Evolutionary conservation across 2,797 vertebrate genomes (phyloP), one percentile per base, ranked within the genome.

Genomic region (Helarctos malayanus): DNA sequence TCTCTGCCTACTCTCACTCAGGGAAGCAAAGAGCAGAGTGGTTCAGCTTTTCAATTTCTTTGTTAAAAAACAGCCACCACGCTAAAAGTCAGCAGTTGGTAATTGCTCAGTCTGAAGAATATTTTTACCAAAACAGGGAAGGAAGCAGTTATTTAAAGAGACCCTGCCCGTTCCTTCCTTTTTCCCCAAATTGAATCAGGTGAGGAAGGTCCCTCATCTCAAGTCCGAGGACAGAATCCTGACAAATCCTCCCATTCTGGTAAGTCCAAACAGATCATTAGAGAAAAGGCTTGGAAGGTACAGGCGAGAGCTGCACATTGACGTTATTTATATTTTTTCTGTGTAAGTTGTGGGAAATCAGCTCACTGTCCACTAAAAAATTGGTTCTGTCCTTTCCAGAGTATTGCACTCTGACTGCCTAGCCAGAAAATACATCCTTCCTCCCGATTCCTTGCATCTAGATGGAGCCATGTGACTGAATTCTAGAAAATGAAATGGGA

Each of bases 1-100:
- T 52, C 73, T 93, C 73, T 92, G 79, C 88, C 96, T n/a, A 9
- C 96, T 91, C 52, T 71, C 75, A 7, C 82, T 47, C 41, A 3
- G 61, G 57, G 76, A 65, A 86, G 41, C 82, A 57, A 73, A 81
- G 89, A 69, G 45, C 85, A 75, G 12, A 89, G 41, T 19, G 25
- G 6, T 61, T 93, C 82, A 16, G 47, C 54, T 76, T 91, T 96
- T 84, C 61, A 76, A 82, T 89, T 68, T 19, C 75, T 94, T 96
- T 85, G 76, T 90, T 92, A 45, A 25, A 76, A 91, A 95, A 80
- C 76, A 4, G 38, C n/a, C 41, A 89, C 21, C 52, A 32, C 21
- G n/a, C 69, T 75, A 4, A 29, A 89, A 93, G 63, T 41, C 69
- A 73, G 75, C 27, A 76, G 32, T 65, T 35, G n/a, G 73, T 57